Base-by-base conservation (phyloP, 2,888 invertebrate genomes). In the Mesorhabditis sp. region DNA sequence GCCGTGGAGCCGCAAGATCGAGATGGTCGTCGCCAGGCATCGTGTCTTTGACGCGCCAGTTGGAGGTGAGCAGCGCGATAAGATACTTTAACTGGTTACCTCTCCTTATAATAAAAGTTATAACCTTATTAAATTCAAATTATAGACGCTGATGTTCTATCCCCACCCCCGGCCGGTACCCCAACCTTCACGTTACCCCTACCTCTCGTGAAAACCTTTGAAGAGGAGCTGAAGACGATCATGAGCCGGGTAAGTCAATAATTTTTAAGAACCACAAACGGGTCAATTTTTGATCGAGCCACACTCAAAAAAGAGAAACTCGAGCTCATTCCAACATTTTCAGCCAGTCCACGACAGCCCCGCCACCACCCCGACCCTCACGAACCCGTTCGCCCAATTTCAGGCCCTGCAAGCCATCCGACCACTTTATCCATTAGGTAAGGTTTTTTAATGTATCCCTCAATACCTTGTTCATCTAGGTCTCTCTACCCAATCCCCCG, bases 1-100 rank as follows among this genome's bases (percentile, higher is more conserved):
- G 88, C 95, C 95, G 0, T 95, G 95, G 95, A 92, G 93, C 0
- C 90, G 90, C 84, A 91, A 92, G 86, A 87, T 95, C 68, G 95
- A 95, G 86, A 93, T 94, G 86, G 91, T 95, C 67, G 91, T 91
- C 79, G 94, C 93, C 45, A 91, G 93, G 85, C 83, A 83, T 68
- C 67, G 74, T n/a, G 77, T 79, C 62, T 70, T 75, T 42, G 74
- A 72, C 4, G 74, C 72, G 4, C 80, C 78, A 5, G 72, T 80
- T 65, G 78, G 79, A 67, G 77, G 75, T 76, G 41, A 42, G 64
- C 10, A 28, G 28, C 28, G 28, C 2, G 1, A 28, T 28, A 28
- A 64, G 64, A 1, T 64, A 15, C 64, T n/a, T 7, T 64, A 64
- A 41, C 13, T 64, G 10, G 10, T 44, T 28, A 28, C 28, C 28